Conservation (phyloP, 2,888 invertebrate species). For the Oscheius sp. region DNA sequence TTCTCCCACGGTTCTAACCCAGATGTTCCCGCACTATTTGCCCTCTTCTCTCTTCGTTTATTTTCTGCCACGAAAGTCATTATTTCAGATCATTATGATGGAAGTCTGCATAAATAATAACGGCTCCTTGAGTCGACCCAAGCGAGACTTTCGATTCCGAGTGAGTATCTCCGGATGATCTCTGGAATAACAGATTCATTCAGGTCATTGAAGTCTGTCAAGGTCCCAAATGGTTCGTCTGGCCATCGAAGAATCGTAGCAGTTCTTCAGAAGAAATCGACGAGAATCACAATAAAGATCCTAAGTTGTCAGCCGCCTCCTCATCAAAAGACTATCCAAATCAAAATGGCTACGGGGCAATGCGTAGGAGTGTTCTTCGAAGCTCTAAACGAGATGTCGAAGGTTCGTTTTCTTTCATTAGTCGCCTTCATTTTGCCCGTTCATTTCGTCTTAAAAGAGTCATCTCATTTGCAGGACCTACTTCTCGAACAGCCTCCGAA, state of each 20-base stretch:
- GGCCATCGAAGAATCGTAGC: constrained; percentile 52
- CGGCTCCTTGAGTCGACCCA: constrained; percentile 41
- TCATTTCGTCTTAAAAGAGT: constrained; percentile 2
- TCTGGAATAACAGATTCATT: not conserved
- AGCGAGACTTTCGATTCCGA: constrained; percentile 60
- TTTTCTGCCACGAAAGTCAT: not conserved
- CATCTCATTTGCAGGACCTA: constrained; percentile 3
- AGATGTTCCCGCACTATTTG: not conserved
- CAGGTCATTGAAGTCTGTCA: constrained; percentile 58
- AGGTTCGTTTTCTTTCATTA: constrained; percentile 7
- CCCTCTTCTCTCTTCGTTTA: not conserved
- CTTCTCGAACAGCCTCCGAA: constrained; percentile 48
- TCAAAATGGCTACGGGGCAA: constrained; percentile 46
- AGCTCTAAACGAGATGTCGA: constrained; percentile 41
- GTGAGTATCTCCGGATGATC: constrained; percentile 30
- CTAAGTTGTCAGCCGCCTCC: constrained; percentile 24
- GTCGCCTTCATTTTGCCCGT: constrained; percentile 1
- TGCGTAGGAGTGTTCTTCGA: constrained; percentile 47
- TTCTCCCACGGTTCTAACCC: not conserved
- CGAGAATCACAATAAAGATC: constrained; percentile 49
- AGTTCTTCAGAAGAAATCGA: constrained; percentile 48
- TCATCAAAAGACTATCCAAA: constrained; percentile 13
- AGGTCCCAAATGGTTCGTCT: constrained; percentile 63
- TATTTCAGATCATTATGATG: constrained; percentile 33
- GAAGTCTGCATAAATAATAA: constrained; percentile 40